phyloP scores from a whole-genome alignment of 1,140 invertebrate species.

The Oncopodura yosiiana region DNA sequence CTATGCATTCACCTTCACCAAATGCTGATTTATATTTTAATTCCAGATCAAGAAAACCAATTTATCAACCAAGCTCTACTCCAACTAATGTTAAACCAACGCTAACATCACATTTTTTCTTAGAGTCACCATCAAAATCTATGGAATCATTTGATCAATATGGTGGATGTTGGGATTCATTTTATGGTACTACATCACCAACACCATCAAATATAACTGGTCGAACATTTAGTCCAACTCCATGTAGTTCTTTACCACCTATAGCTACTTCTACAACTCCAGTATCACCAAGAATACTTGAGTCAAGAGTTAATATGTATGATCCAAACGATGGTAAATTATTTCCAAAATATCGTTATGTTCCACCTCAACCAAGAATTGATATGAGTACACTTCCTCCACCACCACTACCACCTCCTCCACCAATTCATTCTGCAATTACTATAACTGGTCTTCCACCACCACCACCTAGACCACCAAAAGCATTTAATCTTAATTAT shows the following conservation, averaged over 20 bases:
- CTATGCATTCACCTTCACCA: constrained; percentile 25
- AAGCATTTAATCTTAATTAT: constrained; percentile 7
- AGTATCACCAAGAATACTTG: constrained; percentile 9
- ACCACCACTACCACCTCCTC: constrained; percentile 40
- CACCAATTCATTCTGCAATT: too few species aligned
- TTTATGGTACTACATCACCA: constrained; percentile 21
- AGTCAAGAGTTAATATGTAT: constrained; percentile 9
- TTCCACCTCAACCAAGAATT: constrained; percentile 45
- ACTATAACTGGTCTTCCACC: constrained; percentile 23
- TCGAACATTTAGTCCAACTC: constrained; percentile 4
- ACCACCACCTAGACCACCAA: constrained; percentile 16
- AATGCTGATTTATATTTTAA: constrained; percentile 22
- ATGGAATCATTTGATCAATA: constrained; percentile 27
- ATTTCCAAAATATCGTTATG: constrained; percentile 59
- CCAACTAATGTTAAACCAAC: constrained; percentile 35
- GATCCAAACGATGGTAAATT: background rate
- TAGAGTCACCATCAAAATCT: constrained; percentile 24
- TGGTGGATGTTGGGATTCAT: constrained; percentile 22
- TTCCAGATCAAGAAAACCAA: constrained; percentile 30
- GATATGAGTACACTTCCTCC: constrained; percentile 35
- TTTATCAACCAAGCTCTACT: constrained; percentile 33
- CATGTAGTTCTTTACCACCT: background rate
- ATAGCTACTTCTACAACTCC: constrained; percentile 10
- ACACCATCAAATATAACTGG: constrained; percentile 2
- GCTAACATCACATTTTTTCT: constrained; percentile 31